Base-by-base conservation (phyloP, 2,888 invertebrate species). In the Athetis lepigone region DNA sequence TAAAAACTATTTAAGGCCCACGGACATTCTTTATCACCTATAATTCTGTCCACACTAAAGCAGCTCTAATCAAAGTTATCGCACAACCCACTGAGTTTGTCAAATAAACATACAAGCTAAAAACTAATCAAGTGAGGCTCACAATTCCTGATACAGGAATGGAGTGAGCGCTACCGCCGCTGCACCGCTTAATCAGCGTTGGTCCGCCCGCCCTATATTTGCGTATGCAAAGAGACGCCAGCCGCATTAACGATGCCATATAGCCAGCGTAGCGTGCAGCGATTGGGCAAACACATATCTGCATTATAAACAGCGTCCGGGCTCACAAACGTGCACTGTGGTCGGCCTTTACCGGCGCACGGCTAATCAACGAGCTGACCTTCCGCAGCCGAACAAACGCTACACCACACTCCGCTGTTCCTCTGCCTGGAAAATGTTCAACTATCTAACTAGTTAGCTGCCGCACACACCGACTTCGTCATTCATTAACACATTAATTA, bases 211-310 rank as follows among this genome's bases (percentile, higher is more conserved):
- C 92, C 93, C 94, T 94, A 94, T 94, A 94, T 95, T 95, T 95
- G 94, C 94, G 92, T 95, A 95, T 95, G 95, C 95, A 95, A 95
- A 95, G 95, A 95, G 94, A 92, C 91, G 89, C 85, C 88, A 89
- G 93, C 92, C 94, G 86, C 93, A 95, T 95, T 95, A 95, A 93
- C 94, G 93, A 95, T 95, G 95, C 94, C 94, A 95, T 95, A 95
- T 95, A 95, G 92, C 92, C 94, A 92, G 91, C 93, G 92, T 92
- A 94, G 92, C 95, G 91, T 94, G 93, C 93, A 92, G 90, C 92
- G 93, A 95, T 94, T 94, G 94, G 92, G 94, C 95, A 94, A 94
- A 95, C 95, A 95, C 94, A 95, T 95, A 95, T 95, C 95, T 95
- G 95, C 95, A 95, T 95, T 95, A 95, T 95, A 95, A 95, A 95